These are phyloP conservation scores for Amia ocellicauda DNA, from an alignment of 2,113 vertebrate species.

Conservation along the genomic window DNA sequence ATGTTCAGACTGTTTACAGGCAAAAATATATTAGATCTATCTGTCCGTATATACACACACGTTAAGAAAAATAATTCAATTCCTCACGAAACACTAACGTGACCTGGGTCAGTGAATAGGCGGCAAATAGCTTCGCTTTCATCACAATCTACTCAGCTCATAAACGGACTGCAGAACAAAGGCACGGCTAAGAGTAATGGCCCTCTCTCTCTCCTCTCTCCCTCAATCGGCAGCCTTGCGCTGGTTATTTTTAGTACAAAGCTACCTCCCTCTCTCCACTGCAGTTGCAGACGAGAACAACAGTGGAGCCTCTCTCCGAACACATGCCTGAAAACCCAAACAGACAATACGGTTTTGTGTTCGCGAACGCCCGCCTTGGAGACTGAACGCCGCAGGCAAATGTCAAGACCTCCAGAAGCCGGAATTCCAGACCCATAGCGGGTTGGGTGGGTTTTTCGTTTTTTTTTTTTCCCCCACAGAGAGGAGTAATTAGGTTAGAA, in stretches of 20 bases:
- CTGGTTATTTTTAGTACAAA: constrained; percentile 39
- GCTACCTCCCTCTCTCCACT: constrained; percentile 6
- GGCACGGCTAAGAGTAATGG: neutral
- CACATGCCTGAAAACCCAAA: constrained; percentile 37
- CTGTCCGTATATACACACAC: no score
- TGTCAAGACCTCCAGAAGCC: constrained; percentile 27
- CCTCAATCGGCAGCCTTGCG: constrained; percentile 10
- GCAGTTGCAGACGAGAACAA: constrained; percentile 28
- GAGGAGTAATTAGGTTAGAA: constrained; percentile 31
- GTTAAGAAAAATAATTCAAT: no score
- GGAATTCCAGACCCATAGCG: constrained; percentile 13
- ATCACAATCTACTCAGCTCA: neutral
- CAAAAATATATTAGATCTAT: no score
- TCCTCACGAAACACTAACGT: no score
- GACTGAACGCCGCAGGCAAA: constrained; percentile 33
- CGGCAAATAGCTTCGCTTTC: neutral
- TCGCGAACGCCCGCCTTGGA: constrained; percentile 31
- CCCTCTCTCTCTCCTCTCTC: constrained; percentile 12
- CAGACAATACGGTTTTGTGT: constrained; percentile 39
- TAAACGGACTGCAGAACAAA: constrained; percentile 9
- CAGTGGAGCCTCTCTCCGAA: constrained; percentile 22
- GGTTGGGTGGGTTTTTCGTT: constrained; percentile 24
- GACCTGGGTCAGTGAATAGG: neutral
- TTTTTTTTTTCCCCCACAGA: constrained; percentile 13
- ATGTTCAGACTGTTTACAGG: no score